Base-by-base conservation (phyloP, 2,888 invertebrate genomes). In the Athrips mouffetella region DNA sequence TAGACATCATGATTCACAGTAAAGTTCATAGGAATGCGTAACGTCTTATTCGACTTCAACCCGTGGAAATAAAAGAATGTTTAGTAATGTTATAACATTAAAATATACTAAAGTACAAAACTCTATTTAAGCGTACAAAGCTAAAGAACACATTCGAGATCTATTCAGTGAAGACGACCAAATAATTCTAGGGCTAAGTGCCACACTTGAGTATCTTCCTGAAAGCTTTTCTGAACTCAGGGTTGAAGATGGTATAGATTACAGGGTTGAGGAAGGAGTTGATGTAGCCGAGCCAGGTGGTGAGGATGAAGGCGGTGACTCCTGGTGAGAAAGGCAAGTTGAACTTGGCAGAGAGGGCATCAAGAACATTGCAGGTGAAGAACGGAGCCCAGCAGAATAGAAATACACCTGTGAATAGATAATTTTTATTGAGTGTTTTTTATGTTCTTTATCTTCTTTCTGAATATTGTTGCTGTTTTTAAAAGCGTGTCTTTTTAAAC, bases 341-440 rank as follows among this genome's bases (percentile, higher is more conserved):
- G 63, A 95, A 88, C 81, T 97, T 96, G 65, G 94, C 94, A 89
- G 98, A 98, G 78, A 99, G 93, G 7, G 98, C 99, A 75, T 98
- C 98, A 89, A 98, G 92, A 59, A 98, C 97, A 84, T 98, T 98
- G 89, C 98, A 97, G 1, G 97, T 96, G 91, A 99, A 99, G 90
- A 99, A 99, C 29, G 99, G 99, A 54, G 98, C 95, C 99, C 99
- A 99, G 86, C 99, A 99, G 71, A 98, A 92, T 33, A 99, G 92
- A 82, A 99, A 99, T 2, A 98, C 97, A 65, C 98, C 99, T 99
- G 91, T n/a, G 54, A 42, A 61, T 40, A 2, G 18, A 37, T 7
- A n/a, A n/a, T n/a, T n/a, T n/a, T n/a, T n/a, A n/a, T n/a, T n/a
- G n/a, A n/a, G n/a, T n/a, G n/a, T n/a, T n/a, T n/a, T n/a, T n/a